Conservation (phyloP, 2,113 vertebrate species). For the Nycticebus coucang region DNA sequence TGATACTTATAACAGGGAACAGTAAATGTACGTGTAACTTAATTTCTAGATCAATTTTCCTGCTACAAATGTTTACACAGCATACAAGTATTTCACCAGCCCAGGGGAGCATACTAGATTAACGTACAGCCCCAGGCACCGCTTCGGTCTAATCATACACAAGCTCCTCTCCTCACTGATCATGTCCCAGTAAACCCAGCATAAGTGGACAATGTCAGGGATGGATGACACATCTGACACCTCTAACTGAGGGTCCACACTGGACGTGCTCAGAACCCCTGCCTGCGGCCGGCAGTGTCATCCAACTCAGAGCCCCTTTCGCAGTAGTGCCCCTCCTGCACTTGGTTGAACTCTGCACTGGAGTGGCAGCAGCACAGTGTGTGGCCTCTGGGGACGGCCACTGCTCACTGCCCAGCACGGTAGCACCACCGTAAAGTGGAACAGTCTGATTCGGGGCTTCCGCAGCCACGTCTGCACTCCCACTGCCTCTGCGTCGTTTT, state of each 20-base stretch:
- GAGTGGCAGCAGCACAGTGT: accelerated
- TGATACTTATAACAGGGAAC: background rate
- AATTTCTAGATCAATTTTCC: background rate
- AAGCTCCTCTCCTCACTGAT: background rate
- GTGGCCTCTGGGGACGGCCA: background rate
- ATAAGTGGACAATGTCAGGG: background rate
- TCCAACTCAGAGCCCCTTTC: background rate
- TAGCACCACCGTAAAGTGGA: background rate
- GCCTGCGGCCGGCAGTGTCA: background rate
- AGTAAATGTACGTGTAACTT: background rate
- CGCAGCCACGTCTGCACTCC: background rate
- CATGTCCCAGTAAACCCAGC: background rate
- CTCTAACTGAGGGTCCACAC: background rate
- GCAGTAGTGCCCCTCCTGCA: background rate
- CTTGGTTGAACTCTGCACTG: background rate
- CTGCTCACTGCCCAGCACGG: accelerated
- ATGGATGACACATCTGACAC: background rate
- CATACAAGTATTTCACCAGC: background rate
- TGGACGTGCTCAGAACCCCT: background rate
- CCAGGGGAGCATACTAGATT: background rate
- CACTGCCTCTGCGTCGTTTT: too few species aligned
- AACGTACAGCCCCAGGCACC: accelerated
- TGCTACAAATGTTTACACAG: background rate
- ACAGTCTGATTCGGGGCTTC: background rate
- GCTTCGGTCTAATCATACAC: background rate